Percentiles rank a stretch among this genome's conserved stretches.
Conservation (phyloP, 1,140 invertebrate genomes). For the Scaptomyza montana region DNA sequence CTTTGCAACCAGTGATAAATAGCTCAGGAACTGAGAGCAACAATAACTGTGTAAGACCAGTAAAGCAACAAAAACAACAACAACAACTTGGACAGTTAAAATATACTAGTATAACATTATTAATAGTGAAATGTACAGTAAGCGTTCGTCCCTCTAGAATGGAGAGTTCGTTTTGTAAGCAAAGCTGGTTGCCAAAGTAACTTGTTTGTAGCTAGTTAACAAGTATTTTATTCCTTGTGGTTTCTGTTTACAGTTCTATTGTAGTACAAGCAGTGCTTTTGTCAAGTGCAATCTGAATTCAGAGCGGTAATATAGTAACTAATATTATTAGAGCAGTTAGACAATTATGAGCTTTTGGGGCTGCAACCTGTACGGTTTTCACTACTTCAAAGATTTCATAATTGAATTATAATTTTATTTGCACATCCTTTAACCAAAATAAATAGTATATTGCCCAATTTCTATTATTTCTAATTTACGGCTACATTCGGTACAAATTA, state of each 20-base stretch:
- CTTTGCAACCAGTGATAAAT: slow-evolving; percentile 51
- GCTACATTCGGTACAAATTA: slow-evolving; percentile 21
- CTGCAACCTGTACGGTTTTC: neutral
- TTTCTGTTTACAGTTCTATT: slow-evolving; percentile 7
- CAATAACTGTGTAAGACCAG: neutral
- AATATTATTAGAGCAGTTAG: neutral
- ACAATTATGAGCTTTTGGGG: neutral
- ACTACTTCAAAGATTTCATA: neutral
- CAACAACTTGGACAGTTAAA: slow-evolving; percentile 26
- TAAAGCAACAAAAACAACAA: neutral
- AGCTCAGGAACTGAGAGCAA: slow-evolving; percentile 19
- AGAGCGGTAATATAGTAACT: neutral
- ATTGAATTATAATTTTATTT: neutral
- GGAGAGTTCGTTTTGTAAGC: slow-evolving; percentile 9
- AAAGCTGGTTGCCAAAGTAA: slow-evolving; percentile 35
- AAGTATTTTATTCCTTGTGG: slow-evolving; percentile 11
- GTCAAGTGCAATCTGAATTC: neutral
- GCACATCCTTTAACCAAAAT: neutral
- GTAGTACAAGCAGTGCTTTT: neutral
- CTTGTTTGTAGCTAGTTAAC: slow-evolving; percentile 19
- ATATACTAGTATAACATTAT: slow-evolving; percentile 25
- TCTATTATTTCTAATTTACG: slow-evolving; percentile 33
- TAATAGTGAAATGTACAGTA: slow-evolving; percentile 25
- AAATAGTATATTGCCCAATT: neutral
- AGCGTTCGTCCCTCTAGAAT: slow-evolving; percentile 8